These are phyloP conservation scores for Antitype chi DNA, from an alignment of 2,888 invertebrate genomes.

Conservation along the genomic window DNA sequence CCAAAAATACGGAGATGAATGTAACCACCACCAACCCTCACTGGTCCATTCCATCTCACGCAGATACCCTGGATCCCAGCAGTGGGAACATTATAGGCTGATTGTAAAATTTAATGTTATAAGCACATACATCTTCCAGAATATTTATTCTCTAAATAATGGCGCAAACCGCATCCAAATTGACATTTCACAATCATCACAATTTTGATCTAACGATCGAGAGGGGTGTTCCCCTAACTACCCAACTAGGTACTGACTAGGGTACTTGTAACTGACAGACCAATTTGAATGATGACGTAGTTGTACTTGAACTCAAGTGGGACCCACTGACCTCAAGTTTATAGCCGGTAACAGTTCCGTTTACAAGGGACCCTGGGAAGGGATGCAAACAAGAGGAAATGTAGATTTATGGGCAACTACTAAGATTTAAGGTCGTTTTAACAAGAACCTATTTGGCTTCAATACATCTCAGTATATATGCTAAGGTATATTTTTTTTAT, in stretches of 20 bases:
- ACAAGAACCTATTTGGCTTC: background rate
- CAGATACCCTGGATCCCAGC: too few species aligned
- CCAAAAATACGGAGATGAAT: too few species aligned
- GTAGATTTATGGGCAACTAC: slow-evolving; percentile 13
- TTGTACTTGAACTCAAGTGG: slow-evolving; percentile 43
- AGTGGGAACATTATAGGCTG: too few species aligned
- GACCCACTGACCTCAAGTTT: slow-evolving; percentile 43
- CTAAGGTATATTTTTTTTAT: background rate
- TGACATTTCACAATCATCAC: background rate
- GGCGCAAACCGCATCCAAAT: background rate
- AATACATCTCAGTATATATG: background rate
- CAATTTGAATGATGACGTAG: slow-evolving; percentile 49
- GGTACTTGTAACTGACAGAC: slow-evolving; percentile 45
- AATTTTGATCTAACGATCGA: slow-evolving; percentile 17
- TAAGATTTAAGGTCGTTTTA: background rate
- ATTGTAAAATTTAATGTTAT: too few species aligned
- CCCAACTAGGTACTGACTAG: slow-evolving; percentile 14
- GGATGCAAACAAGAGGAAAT: slow-evolving; percentile 19
- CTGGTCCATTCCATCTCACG: too few species aligned
- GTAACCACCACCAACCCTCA: too few species aligned
- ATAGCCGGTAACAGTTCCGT: slow-evolving; percentile 30
- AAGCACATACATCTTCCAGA: too few species aligned
- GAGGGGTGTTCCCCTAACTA: slow-evolving; percentile 8
- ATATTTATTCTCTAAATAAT: too few species aligned
- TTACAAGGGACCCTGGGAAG: slow-evolving; percentile 28